A percentile compares a stretch with the other conserved stretches of the same genome.
Conservation (phyloP, 2,113 vertebrate genomes). For the Zosterops hypoxanthus region DNA sequence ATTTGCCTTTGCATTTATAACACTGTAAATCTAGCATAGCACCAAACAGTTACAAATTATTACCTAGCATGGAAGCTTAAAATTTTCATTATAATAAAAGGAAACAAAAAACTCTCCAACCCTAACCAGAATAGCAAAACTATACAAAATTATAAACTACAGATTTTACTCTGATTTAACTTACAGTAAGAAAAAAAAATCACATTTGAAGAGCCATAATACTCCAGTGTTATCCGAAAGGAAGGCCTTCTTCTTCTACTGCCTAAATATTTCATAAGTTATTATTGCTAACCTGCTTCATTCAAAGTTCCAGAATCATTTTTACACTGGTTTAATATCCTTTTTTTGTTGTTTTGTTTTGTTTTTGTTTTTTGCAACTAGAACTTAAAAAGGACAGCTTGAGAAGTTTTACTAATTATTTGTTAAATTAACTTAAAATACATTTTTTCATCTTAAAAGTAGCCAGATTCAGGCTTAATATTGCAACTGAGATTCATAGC, state of each 20-base stretch:
- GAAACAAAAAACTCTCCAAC: background rate
- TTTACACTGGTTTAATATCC: background rate
- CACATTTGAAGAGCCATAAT: background rate
- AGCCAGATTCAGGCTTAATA: background rate
- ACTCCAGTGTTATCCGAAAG: background rate
- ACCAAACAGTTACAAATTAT: background rate
- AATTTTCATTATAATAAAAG: background rate
- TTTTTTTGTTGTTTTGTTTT: background rate
- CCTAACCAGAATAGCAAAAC: background rate
- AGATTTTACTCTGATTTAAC: background rate
- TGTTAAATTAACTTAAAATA: background rate
- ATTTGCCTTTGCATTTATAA: too few species aligned
- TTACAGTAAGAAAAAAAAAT: background rate
- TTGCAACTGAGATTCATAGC: background rate
- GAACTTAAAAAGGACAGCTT: background rate
- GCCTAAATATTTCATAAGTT: background rate
- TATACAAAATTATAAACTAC: background rate
- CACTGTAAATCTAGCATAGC: conserved; percentile 9
- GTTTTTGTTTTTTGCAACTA: background rate
- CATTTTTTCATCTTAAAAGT: background rate
- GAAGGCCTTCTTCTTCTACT: background rate
- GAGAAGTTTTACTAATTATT: background rate
- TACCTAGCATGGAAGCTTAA: background rate
- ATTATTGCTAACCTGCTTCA: background rate
- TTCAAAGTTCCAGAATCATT: background rate